phyloP scores from a whole-genome alignment of 2,797 vertebrate genomes.

The Chiroxiphia lanceolata region DNA sequence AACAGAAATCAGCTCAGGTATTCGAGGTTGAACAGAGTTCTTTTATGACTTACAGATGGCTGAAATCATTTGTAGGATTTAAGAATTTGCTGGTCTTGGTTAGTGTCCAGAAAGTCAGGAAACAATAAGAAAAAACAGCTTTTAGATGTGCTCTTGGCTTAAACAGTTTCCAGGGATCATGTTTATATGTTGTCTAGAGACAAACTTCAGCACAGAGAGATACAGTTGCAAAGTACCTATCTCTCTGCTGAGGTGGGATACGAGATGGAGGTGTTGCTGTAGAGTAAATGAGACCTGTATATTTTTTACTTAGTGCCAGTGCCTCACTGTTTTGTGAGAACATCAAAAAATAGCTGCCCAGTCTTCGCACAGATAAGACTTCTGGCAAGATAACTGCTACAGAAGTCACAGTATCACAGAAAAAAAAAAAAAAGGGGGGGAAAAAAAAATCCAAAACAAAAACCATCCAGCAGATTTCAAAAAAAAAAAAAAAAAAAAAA shows the following conservation, averaged over 20 bases:
- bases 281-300: neutral
- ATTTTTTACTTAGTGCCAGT: neutral
- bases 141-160: conserved; percentile 31
- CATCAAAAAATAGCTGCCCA: neutral
- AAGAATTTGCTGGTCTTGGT: conserved; percentile 51
- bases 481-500: neutral
- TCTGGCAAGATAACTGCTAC: neutral
- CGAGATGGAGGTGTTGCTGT: neutral
- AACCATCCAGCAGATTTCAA: neutral
- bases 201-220: neutral
- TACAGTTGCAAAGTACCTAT: neutral
- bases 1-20: conserved; percentile 27
- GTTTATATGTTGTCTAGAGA: neutral
- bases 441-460: neutral
- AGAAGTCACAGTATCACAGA: neutral
- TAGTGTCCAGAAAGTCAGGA: conserved; percentile 50
- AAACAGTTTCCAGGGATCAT: conserved; percentile 21
- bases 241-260: neutral
- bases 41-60: conserved; percentile 54
- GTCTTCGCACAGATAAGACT: neutral
- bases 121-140: conserved; percentile 41
- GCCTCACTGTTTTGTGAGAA: neutral
- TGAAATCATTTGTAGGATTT: conserved; percentile 35
- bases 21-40: neutral
- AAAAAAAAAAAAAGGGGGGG: neutral